These are phyloP conservation scores for Tachuris rubrigastra DNA, from an alignment of 2,113 vertebrate genomes.

Conservation along the genomic window DNA sequence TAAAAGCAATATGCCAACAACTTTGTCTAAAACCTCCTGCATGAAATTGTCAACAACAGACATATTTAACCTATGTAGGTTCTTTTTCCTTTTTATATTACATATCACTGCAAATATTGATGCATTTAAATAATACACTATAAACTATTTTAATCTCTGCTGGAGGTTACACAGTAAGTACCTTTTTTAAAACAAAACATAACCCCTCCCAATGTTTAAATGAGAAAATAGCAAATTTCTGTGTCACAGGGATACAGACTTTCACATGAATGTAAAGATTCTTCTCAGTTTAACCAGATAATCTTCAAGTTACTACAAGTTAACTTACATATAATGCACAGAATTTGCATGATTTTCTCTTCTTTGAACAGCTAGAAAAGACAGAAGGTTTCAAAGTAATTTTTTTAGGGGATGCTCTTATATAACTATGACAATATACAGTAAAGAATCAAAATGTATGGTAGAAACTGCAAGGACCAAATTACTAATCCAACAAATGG, in stretches of 20 bases:
- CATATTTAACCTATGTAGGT: background rate
- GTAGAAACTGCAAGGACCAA: constrained; percentile 33
- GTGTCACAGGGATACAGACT: background rate
- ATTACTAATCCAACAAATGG: constrained; percentile 47
- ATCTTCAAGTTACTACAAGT: background rate
- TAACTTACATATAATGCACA: background rate
- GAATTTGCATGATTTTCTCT: background rate
- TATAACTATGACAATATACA: background rate
- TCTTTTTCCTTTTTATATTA: background rate
- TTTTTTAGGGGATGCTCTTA: background rate
- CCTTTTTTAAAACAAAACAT: background rate
- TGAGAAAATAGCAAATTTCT: background rate
- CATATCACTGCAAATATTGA: background rate
- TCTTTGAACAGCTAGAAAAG: background rate
- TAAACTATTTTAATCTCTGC: background rate
- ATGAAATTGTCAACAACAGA: background rate
- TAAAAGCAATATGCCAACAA: background rate
- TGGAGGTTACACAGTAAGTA: background rate
- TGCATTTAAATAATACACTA: background rate
- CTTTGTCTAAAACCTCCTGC: background rate
- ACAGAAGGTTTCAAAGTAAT: background rate
- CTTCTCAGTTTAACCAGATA: background rate
- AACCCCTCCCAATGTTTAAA: background rate
- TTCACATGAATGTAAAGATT: background rate
- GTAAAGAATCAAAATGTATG: constrained; percentile 13